Percentiles rank a stretch among this genome's conserved stretches.
Conservation (phyloP, 2,797 vertebrate species). For the Poecile montanus region DNA sequence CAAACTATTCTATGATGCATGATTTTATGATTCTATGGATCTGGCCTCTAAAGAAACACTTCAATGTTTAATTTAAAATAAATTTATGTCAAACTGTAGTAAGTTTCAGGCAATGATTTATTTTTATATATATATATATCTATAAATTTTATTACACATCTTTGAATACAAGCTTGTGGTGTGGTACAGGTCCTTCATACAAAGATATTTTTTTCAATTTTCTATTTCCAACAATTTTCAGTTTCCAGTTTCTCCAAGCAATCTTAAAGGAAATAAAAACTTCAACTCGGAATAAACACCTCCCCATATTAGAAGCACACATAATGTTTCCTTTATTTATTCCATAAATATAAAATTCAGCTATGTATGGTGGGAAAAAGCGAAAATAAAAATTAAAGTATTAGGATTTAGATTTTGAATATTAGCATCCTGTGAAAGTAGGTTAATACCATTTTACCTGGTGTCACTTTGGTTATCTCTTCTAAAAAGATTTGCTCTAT, state of each 20-base stretch:
- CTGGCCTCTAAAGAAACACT: accelerated
- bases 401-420: neutral
- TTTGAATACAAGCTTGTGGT: neutral
- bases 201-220: neutral
- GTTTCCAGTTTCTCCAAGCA: neutral
- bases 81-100: neutral
- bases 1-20: neutral
- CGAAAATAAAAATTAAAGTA: neutral
- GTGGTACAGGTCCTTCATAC: neutral
- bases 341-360: neutral
- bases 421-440: neutral
- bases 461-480: neutral
- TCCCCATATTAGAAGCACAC: accelerated
- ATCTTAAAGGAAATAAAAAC: neutral
- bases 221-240: neutral
- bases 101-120: neutral
- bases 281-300: neutral
- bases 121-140: no score
- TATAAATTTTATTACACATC: neutral
- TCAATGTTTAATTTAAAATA: neutral
- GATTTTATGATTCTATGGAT: neutral
- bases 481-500: neutral
- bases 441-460: neutral
- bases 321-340: neutral
- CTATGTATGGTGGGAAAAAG: neutral